Base-by-base conservation (phyloP, 2,888 invertebrate genomes). In the Nomada ferruginata region DNA sequence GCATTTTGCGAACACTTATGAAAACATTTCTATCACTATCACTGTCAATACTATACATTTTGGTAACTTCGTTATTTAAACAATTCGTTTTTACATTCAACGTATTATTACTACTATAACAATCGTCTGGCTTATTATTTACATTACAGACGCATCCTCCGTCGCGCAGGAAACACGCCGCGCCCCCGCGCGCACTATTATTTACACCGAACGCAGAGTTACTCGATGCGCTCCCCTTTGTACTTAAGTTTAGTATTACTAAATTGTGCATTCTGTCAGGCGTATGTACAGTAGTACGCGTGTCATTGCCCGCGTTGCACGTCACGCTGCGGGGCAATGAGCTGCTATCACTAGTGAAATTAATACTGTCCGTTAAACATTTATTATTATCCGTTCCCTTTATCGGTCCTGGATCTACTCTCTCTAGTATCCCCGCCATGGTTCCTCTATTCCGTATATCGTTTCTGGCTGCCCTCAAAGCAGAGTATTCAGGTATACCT, bases 351-450 rank as follows among this genome's bases (percentile, higher is more conserved):
- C 90, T 91, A 91, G 88, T 88, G 83, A 86, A 88, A 89, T 92
- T 92, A 92, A 92, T 92, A 92, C 91, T 92, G 91, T 91, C 89
- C 81, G 89, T 89, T 89, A 87, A 89, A 86, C 81, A 87, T 89
- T 87, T 90, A 91, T 91, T 91, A 91, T 91, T 91, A 23, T 57
- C 57, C 85, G 79, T 86, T 85, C 70, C 55, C 61, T 88, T 85
- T 72, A 80, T 85, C 70, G 53, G 71, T 72, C 78, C 66, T 69
- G 84, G 79, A 81, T 83, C 74, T 69, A 71, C 63, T 66, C 76
- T 61, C 61, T 83, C 74, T 69, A 71, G 65, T 66, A 77, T 61
- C 61, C 65, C 59, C 47, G 71, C 74, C 71, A 70, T 70, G 44
- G 36, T 26, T 55, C 59, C 68, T 11, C 47, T 15, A n/a, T 66